Base-by-base conservation (phyloP, 2,888 invertebrate species). In the Empis livida region DNA sequence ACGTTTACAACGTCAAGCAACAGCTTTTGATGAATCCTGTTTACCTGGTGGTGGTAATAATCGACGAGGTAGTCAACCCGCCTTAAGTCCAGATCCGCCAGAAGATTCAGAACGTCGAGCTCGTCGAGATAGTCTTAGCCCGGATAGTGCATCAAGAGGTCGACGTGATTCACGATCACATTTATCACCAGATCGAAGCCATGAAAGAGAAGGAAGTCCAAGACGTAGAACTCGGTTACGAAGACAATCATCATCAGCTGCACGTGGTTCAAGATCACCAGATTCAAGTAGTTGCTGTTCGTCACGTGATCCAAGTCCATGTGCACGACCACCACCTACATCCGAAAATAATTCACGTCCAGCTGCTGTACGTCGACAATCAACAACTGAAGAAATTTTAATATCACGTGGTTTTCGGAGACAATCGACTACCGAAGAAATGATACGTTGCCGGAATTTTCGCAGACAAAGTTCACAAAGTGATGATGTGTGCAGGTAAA, bases 391-490 rank as follows among this genome's bases (percentile, higher is more conserved):
- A 64, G 92, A 92, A 68, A 92, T 92, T 58, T 71, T 92, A 38
- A 91, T 91, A 59, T 88, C 91, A 0, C 78, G 90, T 47, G 92
- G 92, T 3, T 92, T 92, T 65, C 77, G 92, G 1, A 76, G 91
- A 13, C 91, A 92, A 62, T 88, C 88, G 5, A 92, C 92, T 10
- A 91, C 90, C 0, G 91, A 92, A 61, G 92, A 92, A 68, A 91
- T 91, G 87, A 91, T 91, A 51, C 76, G 91, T 10, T 91, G 91
- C 61, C 75, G 91, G 31, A 92, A 92, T 65, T 92, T 91, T 63
- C 77, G 91, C n/a, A 76, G 91, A 15, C 88, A 89, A 65, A 87
- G 87, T 60, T 90, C 89, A 1, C 91, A 91, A 65, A 89, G 89
- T 59, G 91, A 91, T 59, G 89, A 89, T 60, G 78, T 79, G 11